These are phyloP conservation scores for Dicyrtomina minuta DNA, from an alignment of 2,888 invertebrate genomes.

Conservation along the genomic window DNA sequence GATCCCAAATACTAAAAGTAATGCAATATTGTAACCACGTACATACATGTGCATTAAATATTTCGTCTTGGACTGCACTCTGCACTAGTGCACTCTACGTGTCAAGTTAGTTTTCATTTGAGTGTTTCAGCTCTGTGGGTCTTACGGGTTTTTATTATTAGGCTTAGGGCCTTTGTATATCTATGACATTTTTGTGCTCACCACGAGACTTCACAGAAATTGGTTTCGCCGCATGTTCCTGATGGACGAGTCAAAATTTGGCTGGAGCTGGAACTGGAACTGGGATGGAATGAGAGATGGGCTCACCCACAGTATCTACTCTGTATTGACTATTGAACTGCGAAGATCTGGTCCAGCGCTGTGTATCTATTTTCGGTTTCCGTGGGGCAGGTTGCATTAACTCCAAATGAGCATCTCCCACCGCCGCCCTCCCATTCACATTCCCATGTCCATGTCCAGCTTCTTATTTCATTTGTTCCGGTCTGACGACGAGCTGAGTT, in stretches of 20 bases:
- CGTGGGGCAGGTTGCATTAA: no score
- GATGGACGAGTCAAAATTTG: background rate
- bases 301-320: no score
- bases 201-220: background rate
- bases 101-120: background rate
- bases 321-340: no score
- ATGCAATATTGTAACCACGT: background rate
- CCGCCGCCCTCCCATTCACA: no score
- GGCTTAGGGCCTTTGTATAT: no score
- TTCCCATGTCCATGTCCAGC: background rate
- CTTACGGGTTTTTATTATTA: no score
- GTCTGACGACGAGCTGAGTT: background rate
- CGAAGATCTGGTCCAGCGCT: no score
- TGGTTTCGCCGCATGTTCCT: background rate
- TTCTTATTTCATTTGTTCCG: constrained; percentile 18
- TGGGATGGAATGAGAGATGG: background rate
- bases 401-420: no score
- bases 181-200: no score
- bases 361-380: no score
- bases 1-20: background rate
- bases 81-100: background rate
- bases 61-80: background rate
- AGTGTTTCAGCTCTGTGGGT: background rate
- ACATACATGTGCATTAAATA: background rate
- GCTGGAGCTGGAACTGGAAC: background rate